A percentile compares a stretch with the other conserved stretches of the same genome.
These are phyloP conservation scores for Sesia apiformis DNA, from an alignment of 2,888 invertebrate genomes.

Conservation along the genomic window DNA sequence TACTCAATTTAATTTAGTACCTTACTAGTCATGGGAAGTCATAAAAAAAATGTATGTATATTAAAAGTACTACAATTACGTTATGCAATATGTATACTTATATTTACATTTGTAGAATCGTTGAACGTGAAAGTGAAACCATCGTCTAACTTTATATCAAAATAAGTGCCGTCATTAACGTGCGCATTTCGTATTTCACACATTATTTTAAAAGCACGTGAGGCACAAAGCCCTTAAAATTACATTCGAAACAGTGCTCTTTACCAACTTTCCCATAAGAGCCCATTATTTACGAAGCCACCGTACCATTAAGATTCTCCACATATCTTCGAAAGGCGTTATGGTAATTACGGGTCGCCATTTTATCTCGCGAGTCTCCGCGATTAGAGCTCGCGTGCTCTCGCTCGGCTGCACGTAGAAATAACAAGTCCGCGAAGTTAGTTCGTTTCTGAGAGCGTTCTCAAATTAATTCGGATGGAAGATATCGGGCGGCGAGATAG, in stretches of 20 bases:
- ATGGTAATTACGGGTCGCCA: slow-evolving; percentile 74
- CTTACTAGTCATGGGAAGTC: no score
- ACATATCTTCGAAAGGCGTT: slow-evolving; percentile 73
- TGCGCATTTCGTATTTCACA: slow-evolving; percentile 47
- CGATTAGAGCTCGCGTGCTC: slow-evolving; percentile 56
- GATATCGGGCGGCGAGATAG: slow-evolving; percentile 70
- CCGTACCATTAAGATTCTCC: slow-evolving; percentile 73
- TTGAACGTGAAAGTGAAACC: slow-evolving; percentile 5
- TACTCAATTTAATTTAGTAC: no score
- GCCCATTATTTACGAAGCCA: slow-evolving; percentile 73
- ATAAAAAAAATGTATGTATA: no score
- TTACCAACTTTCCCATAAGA: slow-evolving; percentile 73
- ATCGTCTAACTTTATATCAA: slow-evolving; percentile 33
- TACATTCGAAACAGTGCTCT: slow-evolving; percentile 72
- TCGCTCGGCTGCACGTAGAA: slow-evolving; percentile 55
- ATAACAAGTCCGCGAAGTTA: slow-evolving; percentile 71
- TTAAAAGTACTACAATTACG: no score
- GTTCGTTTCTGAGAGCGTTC: slow-evolving; percentile 63
- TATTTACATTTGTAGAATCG: background rate
- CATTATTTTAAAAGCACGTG: slow-evolving; percentile 70
- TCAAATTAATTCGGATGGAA: slow-evolving; percentile 75
- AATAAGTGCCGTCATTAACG: slow-evolving; percentile 50
- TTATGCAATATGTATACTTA: no score
- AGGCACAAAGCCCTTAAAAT: slow-evolving; percentile 67
- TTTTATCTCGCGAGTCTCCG: slow-evolving; percentile 69